Conservation (phyloP, 2,888 invertebrate species). For the Brenthis ino region DNA sequence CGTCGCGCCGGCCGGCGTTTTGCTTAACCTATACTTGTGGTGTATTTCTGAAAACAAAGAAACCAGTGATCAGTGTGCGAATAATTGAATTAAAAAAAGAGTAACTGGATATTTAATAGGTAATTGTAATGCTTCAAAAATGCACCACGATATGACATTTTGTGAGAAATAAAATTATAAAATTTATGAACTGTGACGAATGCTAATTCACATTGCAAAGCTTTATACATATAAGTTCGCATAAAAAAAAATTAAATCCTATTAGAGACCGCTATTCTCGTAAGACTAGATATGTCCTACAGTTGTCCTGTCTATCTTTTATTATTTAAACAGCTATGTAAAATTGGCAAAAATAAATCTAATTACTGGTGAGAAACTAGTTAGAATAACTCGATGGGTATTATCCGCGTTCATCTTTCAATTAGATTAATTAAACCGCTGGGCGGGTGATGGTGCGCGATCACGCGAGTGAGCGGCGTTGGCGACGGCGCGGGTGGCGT, state of each 20-base stretch:
- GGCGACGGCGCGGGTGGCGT: constrained; percentile 39
- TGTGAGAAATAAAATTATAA: not conserved
- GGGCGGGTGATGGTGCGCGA: constrained; percentile 48
- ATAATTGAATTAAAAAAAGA: constrained; percentile 25
- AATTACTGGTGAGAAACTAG: constrained; percentile 36
- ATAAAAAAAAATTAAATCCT: too few relatives aligned
- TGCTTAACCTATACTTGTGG: constrained; percentile 59
- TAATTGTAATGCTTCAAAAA: constrained; percentile 44
- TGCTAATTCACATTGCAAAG: not conserved
- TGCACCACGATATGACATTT: constrained; percentile 39
- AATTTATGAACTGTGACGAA: not conserved
- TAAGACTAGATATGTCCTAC: not conserved
- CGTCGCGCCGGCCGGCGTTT: constrained; percentile 67
- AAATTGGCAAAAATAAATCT: constrained; percentile 11
- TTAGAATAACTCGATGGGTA: constrained; percentile 46
- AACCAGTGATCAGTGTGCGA: constrained; percentile 51
- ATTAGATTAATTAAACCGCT: constrained; percentile 67
- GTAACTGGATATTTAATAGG: constrained; percentile 28
- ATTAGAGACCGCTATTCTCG: not conserved
- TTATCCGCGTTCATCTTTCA: constrained; percentile 55
- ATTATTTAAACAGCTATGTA: not conserved
- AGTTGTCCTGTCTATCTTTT: not conserved
- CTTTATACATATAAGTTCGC: not conserved
- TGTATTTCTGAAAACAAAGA: constrained; percentile 55
- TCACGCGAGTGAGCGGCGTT: constrained; percentile 56